Percentiles rank a stretch among this genome's conserved stretches.
phyloP scores from a whole-genome alignment of 2,113 vertebrate species.

The Neomonachus schauinslandi region DNA sequence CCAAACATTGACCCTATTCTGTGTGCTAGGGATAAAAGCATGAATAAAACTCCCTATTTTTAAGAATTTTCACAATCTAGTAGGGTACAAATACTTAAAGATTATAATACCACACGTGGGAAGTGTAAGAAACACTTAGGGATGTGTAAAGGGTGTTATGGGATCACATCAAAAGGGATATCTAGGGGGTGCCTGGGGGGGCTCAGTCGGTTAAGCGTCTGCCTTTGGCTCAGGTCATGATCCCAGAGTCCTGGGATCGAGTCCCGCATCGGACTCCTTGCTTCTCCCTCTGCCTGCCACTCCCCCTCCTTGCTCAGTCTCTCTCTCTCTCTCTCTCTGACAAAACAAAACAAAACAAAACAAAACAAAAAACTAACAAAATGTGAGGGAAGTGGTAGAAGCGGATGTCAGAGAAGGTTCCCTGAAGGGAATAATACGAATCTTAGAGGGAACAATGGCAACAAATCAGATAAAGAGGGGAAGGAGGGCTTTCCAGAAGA shows the following conservation, averaged over 20 bases:
- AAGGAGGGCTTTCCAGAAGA: background rate
- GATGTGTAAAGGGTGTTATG: background rate
- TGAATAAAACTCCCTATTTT: slow-evolving; percentile 37
- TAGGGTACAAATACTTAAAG: slow-evolving; percentile 39
- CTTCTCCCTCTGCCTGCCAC: no score
- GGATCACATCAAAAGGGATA: background rate
- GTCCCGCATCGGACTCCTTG: no score
- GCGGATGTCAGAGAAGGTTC: background rate
- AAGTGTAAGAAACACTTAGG: background rate
- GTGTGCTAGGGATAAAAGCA: background rate
- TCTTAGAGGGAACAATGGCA: background rate
- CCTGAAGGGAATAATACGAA: background rate
- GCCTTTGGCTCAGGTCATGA: no score
- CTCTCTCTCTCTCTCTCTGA: no score
- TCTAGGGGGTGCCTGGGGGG: no score
- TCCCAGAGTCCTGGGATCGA: no score
- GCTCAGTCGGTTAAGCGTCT: no score
- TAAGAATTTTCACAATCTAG: background rate
- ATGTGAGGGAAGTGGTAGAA: background rate
- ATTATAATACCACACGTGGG: background rate
- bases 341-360: no score
- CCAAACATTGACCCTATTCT: slow-evolving; percentile 8
- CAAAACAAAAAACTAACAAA: background rate
- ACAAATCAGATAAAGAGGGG: background rate
- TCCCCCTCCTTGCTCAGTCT: background rate